Base-by-base conservation (phyloP, 2,888 invertebrate genomes). In the Osmoderma eremita region DNA sequence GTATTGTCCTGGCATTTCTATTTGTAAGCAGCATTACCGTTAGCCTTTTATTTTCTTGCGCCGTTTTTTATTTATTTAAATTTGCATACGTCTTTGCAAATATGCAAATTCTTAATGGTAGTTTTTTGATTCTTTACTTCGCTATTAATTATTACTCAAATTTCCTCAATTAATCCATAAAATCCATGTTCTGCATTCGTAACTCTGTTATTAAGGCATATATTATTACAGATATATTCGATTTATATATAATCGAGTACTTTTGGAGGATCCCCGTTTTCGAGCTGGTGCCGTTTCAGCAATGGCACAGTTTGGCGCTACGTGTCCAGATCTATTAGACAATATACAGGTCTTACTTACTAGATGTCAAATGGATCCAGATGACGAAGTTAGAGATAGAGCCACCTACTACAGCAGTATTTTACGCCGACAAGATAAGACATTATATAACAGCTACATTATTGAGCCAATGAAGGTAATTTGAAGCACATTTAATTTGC, bases 361-460 rank as follows among this genome's bases (percentile, higher is more conserved):
- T 0, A 89, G 97, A 6, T 97, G 97, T 76, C 93, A 96, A 79
- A 87, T 98, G 85, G 99, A 99, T 80, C 92, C 94, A 0, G 99
- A 99, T 79, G 99, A 99, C 82, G 99, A 99, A 84, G 98, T 99
- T 0, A 87, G 99, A 36, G 99, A 99, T 83, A 87, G 99, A 45
- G 98, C 99, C 8, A 96, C 98, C 0, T 98, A 97, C 81, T 99
- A 97, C 84, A 91, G 94, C 77, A 89, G 91, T 41, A 91, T 99
- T 71, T 84, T 99, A 20, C 88, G 89, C 70, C 86, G 88, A 1
- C 86, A 86, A 49, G 91, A 92, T 75, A 84, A 86, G 64, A 85
- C 89, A 51, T 80, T 94, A 15, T 90, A 90, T 73, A 91, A 91
- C 72, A 90, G 90, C 77, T 95, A 91, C 79, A 92, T 93, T 24